Evolutionary conservation across 2,888 invertebrate genomes (phyloP).

Genomic region (Deilephila elpenor): DNA sequence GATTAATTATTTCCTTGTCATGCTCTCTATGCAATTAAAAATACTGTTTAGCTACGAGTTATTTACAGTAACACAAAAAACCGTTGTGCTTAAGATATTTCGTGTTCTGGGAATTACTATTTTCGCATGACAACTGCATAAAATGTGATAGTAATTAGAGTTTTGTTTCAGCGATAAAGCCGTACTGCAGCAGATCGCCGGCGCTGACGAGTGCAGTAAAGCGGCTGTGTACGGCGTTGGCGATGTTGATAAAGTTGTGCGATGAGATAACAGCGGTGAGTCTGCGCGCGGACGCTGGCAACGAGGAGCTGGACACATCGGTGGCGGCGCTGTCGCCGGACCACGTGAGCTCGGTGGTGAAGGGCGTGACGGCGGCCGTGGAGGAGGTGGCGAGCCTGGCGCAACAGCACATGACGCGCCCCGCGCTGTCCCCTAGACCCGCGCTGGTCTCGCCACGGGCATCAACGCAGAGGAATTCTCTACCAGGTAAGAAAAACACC

Average conservation of each 20-base stretch:
- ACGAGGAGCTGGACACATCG: slow-evolving; percentile 68
- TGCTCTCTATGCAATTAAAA: neutral
- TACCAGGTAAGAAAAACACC: slow-evolving; percentile 73
- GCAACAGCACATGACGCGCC: slow-evolving; percentile 91
- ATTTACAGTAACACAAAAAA: neutral
- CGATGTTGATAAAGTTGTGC: slow-evolving; percentile 94
- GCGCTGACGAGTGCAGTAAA: slow-evolving; percentile 91
- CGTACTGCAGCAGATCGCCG: slow-evolving; percentile 85
- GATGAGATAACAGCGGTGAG: slow-evolving; percentile 94
- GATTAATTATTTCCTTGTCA: slow-evolving; percentile 1
- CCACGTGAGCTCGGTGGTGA: slow-evolving; percentile 73
- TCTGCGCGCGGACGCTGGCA: slow-evolving; percentile 83
- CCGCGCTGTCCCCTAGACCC: slow-evolving; percentile 75
- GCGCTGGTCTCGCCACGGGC: slow-evolving; percentile 76
- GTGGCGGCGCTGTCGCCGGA: slow-evolving; percentile 71
- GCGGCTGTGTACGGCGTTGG: slow-evolving; percentile 93
- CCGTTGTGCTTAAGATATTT: too few relatives aligned
- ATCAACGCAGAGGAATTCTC: slow-evolving; percentile 81
- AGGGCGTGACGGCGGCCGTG: slow-evolving; percentile 73
- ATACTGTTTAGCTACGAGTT: slow-evolving; percentile 1
- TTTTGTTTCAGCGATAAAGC: slow-evolving; percentile 74
- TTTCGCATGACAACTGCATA: slow-evolving; percentile 23
- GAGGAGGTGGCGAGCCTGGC: slow-evolving; percentile 88
- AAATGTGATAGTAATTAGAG: slow-evolving; percentile 2
- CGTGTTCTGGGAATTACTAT: neutral